Conservation (phyloP, 1,140 invertebrate species). For the Zaprionus capensis region DNA sequence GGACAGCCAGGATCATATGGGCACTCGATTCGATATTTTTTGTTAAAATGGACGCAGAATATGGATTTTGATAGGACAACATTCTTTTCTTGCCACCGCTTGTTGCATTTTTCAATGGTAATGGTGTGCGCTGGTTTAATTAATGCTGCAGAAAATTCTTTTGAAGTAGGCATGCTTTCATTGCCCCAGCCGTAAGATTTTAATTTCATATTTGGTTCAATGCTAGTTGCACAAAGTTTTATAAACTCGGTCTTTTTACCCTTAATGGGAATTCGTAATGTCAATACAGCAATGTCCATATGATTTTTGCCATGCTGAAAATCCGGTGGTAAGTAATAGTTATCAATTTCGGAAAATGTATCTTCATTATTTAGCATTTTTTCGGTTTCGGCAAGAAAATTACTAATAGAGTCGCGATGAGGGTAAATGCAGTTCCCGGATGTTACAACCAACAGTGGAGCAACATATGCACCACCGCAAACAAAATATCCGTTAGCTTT, state of each 20-base stretch:
- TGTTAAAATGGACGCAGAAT: constrained; percentile 23
- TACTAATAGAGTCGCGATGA: constrained; percentile 12
- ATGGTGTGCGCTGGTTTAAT: background rate
- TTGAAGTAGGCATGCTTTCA: constrained; percentile 5
- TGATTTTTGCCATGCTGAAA: background rate
- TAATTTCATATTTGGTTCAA: background rate
- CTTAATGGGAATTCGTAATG: constrained; percentile 13
- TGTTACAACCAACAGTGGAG: constrained; percentile 39
- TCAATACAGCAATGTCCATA: constrained; percentile 42
- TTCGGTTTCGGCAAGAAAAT: background rate
- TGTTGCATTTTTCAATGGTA: background rate
- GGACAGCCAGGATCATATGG: constrained; percentile 46
- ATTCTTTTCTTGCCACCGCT: background rate
- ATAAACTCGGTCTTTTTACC: constrained; percentile 29
- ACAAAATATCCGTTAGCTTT: constrained; percentile 26
- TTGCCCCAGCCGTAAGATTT: constrained; percentile 19
- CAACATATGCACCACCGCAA: constrained; percentile 42
- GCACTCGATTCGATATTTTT: background rate
- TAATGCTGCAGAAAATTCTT: background rate
- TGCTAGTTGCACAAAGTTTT: background rate
- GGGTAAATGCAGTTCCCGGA: constrained; percentile 45
- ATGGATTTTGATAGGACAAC: background rate
- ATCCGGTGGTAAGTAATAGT: background rate
- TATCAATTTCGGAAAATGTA: constrained; percentile 29
- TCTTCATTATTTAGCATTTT: constrained; percentile 10